Base-by-base conservation (phyloP, 2,113 vertebrate species). In the Potamarius usumacintae region DNA sequence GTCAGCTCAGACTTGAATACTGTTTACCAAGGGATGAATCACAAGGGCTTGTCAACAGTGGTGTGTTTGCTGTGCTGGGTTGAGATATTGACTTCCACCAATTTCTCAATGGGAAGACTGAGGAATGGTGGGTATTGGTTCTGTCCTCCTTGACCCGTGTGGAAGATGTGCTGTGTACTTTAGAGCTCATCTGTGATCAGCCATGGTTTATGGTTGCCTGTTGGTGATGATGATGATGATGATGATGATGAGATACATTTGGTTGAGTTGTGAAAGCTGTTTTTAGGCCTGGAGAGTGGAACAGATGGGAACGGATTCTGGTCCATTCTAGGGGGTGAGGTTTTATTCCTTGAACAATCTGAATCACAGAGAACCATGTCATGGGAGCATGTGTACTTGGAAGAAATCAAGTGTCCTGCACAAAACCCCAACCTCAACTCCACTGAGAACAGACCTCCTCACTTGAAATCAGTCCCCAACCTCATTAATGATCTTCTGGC, bases 121-220 rank as follows among this genome's bases (percentile, higher is more conserved):
- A 85, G 84, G 63, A 90, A 87, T 83, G 84, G 10, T 20, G 22
- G 34, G 30, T 58, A 25, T 58, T 8, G 76, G 62, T 57, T 63
- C 85, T 69, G 50, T 58, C 34, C 65, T 67, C n/a, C 8, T 30
- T 58, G 27, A 69, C 62, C 69, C 79, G 71, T 50, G 48, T 78
- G 18, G 72, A 58, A 34, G 22, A 12, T 89, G 90, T 89, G 84
- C 89, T 91, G 88, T 89, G 90, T 89, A 86, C 89, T 91, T 89
- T 89, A 65, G 48, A 74, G 11, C 85, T 55, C 50, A 84, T 83
- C 57, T 18, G 48, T 18, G 72, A 77, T 86, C 79, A 67, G 84
- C 4, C 20, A 25, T 15, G 52, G 25, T 27, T 60, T 74, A 62
- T 52, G 60, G 67, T 48, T 17, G 7, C 69, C 9, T 65, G 25